Evolutionary conservation across 2,888 invertebrate species (phyloP).

Genomic region (Chironomus riparius): DNA sequence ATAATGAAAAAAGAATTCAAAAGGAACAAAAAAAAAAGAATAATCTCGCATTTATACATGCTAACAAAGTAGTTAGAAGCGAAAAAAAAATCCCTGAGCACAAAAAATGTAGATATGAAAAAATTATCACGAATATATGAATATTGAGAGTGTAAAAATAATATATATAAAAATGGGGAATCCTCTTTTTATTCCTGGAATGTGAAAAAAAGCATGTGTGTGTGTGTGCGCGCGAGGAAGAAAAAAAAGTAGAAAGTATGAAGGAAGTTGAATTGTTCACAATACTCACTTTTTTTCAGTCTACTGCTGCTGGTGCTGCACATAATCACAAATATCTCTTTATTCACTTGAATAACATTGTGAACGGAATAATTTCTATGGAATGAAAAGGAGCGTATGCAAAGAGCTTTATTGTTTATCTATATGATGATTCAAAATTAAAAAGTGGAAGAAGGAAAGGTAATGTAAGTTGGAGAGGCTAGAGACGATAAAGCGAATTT

Average conservation of each 20-base stretch:
- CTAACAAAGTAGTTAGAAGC: background rate
- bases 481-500: background rate
- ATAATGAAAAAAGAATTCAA: too few species aligned
- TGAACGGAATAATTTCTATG: background rate
- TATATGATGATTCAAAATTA: constrained; percentile 20
- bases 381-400: background rate
- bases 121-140: constrained; percentile 16
- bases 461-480: background rate
- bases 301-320: too few species aligned
- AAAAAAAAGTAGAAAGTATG: background rate
- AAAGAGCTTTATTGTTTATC: constrained; percentile 21
- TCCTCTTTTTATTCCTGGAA: background rate
- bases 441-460: background rate
- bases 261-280: background rate
- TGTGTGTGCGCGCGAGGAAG: background rate
- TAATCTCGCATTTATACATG: background rate
- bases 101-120: background rate
- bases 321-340: background rate
- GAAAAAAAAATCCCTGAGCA: background rate
- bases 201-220: background rate
- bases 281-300: background rate
- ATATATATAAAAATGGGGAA: too few species aligned
- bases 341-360: background rate
- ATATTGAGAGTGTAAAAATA: constrained; percentile 11
- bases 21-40: background rate